These are phyloP conservation scores for Pseudorhiza aurosa DNA, from an alignment of 30 jellyfish, hydroid and myxozoan species.

Conservation along the genomic window DNA sequence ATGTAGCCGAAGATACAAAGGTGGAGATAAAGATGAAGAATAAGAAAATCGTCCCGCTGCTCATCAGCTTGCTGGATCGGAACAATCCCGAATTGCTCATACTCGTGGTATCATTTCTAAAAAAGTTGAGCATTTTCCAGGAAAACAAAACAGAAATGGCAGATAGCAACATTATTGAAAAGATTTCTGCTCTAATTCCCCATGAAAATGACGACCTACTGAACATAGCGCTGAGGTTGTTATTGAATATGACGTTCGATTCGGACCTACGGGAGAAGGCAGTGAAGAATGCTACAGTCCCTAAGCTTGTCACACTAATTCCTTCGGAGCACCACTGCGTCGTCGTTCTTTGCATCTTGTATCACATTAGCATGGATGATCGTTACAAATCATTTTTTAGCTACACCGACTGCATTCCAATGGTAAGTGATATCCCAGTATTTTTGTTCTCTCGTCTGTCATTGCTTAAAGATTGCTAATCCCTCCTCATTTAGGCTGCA, in stretches of 20 bases:
- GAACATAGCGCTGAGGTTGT: constrained; percentile 83
- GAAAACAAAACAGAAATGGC: constrained; percentile 92
- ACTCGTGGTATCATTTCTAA: constrained; percentile 94
- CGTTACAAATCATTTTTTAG: constrained; percentile 92
- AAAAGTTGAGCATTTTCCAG: constrained; percentile 87
- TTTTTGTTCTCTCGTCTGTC: too few species aligned
- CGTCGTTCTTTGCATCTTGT: constrained; percentile 91
- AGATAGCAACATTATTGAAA: constrained; percentile 64
- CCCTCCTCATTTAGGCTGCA: too few species aligned
- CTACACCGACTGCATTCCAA: constrained; percentile 98
- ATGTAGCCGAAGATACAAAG: constrained; percentile 95
- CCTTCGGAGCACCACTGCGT: constrained; percentile 80
- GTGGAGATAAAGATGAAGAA: constrained; percentile 95
- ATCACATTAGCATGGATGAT: constrained; percentile 98
- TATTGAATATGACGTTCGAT: constrained; percentile 89
- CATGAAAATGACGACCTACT: constrained; percentile 85
- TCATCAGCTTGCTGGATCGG: constrained; percentile 76
- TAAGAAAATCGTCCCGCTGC: constrained; percentile 72
- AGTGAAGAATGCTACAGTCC: constrained; percentile 91
- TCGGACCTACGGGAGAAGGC: constrained; percentile 87
- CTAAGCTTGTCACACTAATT: constrained; percentile 85
- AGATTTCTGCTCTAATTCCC: constrained; percentile 81
- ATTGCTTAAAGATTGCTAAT: too few species aligned
- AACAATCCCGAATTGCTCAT: constrained; percentile 84
- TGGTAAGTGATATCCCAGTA: constrained; percentile 79